A percentile compares a stretch with the other conserved stretches of the same genome.
These are phyloP conservation scores for Rhinolophus ferrumequinum DNA, from an alignment of 2,113 vertebrate species.

Conservation along the genomic window DNA sequence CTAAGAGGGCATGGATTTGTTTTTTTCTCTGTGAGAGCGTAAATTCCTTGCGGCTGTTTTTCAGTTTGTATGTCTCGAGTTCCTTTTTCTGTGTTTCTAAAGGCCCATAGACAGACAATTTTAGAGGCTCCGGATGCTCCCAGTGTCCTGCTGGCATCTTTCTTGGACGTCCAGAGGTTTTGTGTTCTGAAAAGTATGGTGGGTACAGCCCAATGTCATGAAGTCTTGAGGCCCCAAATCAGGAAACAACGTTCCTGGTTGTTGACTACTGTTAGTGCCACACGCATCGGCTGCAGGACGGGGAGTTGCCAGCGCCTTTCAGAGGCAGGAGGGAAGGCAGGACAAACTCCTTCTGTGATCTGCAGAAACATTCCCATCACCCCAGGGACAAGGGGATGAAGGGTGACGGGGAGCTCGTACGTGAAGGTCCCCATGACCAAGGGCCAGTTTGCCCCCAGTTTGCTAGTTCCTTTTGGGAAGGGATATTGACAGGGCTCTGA, in stretches of 20 bases:
- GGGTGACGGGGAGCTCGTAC: neutral
- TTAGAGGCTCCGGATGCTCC: neutral
- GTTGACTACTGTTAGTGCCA: neutral
- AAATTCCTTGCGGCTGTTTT: slow-evolving; percentile 29
- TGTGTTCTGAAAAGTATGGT: neutral
- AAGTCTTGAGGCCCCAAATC: neutral
- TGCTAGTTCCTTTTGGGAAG: neutral
- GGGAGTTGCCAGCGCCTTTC: neutral
- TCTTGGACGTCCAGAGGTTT: neutral
- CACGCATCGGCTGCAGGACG: neutral
- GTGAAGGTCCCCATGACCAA: neutral
- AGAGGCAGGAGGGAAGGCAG: slow-evolving; percentile 46
- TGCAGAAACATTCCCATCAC: slow-evolving; percentile 21
- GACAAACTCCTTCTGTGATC: slow-evolving; percentile 15
- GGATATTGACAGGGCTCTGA: neutral
- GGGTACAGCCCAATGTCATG: fast-evolving
- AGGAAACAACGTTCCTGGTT: neutral
- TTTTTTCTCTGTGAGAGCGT: neutral
- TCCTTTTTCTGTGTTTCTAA: neutral
- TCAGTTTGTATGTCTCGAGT: neutral
- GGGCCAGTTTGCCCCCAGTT: neutral
- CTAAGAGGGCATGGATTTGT: neutral
- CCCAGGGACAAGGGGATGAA: neutral
- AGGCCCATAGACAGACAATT: neutral
- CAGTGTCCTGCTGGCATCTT: neutral